Evolutionary conservation across 1,140 invertebrate species (phyloP), one percentile per base, ranked within the genome.

Genomic region (Drosophila virilis): DNA sequence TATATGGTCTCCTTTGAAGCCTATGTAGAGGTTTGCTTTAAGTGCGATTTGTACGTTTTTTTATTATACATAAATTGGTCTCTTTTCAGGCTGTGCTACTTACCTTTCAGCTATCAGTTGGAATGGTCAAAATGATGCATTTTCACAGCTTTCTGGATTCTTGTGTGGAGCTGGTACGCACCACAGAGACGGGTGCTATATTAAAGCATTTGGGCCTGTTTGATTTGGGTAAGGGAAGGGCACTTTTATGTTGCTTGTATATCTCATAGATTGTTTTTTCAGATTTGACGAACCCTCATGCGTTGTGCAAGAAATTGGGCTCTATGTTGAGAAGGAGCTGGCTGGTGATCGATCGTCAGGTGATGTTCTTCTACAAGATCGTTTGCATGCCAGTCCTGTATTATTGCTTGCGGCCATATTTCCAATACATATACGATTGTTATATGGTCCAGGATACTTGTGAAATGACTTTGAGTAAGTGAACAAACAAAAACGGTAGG

Each of bases 331-430:
- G 60, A 0, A 33, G 76, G 0, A 89, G 74, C 40, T 89, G 84
- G 84, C 7, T 48, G 33, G 22, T 55, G 0, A 89, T 89, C 3
- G 65, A 89, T 80, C 48, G 50, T 0, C 84, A 89, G 58, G 84
- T 89, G 0, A 89, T 89, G 80, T 90, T 89, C 38, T 89, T 89
- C 33, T 89, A 75, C 13, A 89, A 78, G 51, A 75, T 89, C 9
- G 84, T 89, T 28, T 78, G 70, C 42, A 84, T 89, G 85, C 84
- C 84, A 1, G 84, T 89, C 1, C 10, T 84, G 0, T 89, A 80
- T 9, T 89, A 89, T 35, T 62, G 50, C 1, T 8, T 80, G 50
- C 52, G 84, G 12, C 84, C 84, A 1, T 89, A 84, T 45, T 89
- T 80, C 55, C 84, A 89, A 52, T 89, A 89, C 5, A 52, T 89